Conservation (phyloP, 2,888 invertebrate species). For the Luffia ferchaultella region DNA sequence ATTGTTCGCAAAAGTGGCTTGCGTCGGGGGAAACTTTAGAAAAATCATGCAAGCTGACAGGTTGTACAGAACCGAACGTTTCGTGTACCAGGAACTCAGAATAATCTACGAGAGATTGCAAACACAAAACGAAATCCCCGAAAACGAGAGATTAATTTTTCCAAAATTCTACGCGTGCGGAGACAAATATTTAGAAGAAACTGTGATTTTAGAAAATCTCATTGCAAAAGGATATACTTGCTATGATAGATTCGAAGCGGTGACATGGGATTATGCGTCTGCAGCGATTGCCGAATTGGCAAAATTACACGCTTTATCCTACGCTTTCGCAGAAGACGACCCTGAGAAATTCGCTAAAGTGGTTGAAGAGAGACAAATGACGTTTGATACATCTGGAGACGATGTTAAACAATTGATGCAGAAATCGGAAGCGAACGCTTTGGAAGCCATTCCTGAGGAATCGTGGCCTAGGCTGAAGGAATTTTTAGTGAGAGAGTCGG, state of each 20-base stretch:
- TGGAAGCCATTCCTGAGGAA: not conserved
- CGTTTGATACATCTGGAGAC: constrained; percentile 4
- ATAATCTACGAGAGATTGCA: constrained; percentile 7
- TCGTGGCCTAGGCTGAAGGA: not conserved
- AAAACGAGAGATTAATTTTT: constrained; percentile 8
- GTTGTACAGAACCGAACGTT: constrained; percentile 6
- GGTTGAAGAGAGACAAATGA: not conserved
- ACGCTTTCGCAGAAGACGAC: constrained; percentile 16
- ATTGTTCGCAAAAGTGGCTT: constrained; percentile 34
- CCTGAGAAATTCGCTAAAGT: constrained; percentile 1
- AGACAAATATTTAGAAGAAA: constrained; percentile 23
- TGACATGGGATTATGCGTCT: constrained; percentile 36
- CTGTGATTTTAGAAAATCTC: constrained; percentile 38
- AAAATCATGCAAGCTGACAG: constrained; percentile 10
- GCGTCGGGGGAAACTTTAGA: constrained; percentile 26
- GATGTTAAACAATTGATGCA: constrained; percentile 9
- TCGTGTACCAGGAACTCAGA: constrained; percentile 5
- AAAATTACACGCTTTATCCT: constrained; percentile 43
- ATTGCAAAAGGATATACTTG: constrained; percentile 24
- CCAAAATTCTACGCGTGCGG: constrained; percentile 19
- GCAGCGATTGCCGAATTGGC: constrained; percentile 31
- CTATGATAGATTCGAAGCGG: constrained; percentile 28
- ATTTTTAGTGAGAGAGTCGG: not conserved
- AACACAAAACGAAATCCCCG: constrained; percentile 10
- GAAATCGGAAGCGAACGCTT: constrained; percentile 8